A percentile compares a stretch with the other conserved stretches of the same genome.
Conservation (phyloP, 1,140 invertebrate genomes). For the Rhopalosiphum maidis region DNA sequence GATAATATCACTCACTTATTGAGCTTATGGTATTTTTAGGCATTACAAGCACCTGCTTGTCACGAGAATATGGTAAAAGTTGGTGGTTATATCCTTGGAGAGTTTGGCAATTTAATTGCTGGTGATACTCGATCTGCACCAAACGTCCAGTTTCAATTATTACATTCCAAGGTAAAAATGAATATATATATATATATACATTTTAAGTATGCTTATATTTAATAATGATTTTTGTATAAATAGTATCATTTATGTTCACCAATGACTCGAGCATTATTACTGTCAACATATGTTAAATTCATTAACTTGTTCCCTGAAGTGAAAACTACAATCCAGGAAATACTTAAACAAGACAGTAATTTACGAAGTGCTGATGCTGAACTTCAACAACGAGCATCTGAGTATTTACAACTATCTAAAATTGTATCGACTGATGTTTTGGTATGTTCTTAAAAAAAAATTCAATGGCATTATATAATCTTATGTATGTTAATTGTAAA, state of each 20-base stretch:
- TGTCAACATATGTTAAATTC: conserved; percentile 99
- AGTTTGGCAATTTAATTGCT: conserved; percentile 99
- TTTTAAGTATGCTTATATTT: not conserved
- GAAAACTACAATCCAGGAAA: conserved; percentile 93
- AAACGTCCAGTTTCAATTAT: conserved; percentile 92
- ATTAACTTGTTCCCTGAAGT: conserved; percentile 99
- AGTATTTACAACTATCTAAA: conserved; percentile 96
- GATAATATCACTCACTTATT: not conserved
- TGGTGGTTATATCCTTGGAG: conserved; percentile 98
- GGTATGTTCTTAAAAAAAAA: conserved; percentile 64
- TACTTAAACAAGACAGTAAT: conserved; percentile 95
- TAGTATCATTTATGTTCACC: conserved; percentile 96
- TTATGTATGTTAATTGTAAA: not conserved
- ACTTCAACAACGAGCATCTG: conserved; percentile 96
- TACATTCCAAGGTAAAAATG: conserved; percentile 86
- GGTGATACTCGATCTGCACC: conserved; percentile 97
- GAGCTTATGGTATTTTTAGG: conserved; percentile 65
- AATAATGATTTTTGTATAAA: conserved; percentile 61
- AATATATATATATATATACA: not conserved
- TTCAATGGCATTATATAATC: not conserved
- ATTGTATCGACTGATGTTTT: conserved; percentile 96
- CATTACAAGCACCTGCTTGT: conserved; percentile 96
- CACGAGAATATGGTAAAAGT: conserved; percentile 99
- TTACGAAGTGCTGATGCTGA: conserved; percentile 97
- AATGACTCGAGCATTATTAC: conserved; percentile 90